Evolutionary conservation across 92 coral and sea anemone species (phyloP).

Genomic region (Porites rus): DNA sequence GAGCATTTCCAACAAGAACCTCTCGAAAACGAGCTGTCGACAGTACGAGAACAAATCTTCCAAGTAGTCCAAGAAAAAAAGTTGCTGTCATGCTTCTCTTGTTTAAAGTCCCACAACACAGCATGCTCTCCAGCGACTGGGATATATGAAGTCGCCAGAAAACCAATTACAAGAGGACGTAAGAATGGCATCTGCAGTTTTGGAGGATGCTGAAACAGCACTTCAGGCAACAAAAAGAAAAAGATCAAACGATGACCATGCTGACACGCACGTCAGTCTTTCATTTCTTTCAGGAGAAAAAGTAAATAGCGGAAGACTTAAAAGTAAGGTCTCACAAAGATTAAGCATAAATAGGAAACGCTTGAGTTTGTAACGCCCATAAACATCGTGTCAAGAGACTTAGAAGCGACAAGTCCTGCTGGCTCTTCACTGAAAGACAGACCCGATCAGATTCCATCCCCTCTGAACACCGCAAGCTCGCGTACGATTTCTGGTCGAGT

Average conservation of each 20-base stretch:
- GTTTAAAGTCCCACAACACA: conserved; percentile 23
- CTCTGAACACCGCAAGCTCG: conserved; percentile 44
- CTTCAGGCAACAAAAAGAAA: conserved; percentile 17
- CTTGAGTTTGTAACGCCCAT: conserved; percentile 17
- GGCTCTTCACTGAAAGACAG: conserved; percentile 46
- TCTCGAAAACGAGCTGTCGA: neutral
- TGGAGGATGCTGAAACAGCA: neutral
- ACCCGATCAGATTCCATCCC: conserved; percentile 45
- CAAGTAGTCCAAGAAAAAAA: neutral
- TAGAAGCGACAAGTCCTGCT: conserved; percentile 24
- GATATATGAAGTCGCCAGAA: conserved; percentile 28
- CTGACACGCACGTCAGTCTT: conserved; percentile 20
- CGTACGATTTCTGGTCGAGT: conserved; percentile 46
- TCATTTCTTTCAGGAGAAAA: conserved; percentile 31
- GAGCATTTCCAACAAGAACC: neutral
- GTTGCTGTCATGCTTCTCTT: neutral
- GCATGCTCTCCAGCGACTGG: conserved; percentile 23
- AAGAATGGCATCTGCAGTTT: neutral
- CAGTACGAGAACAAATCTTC: neutral
- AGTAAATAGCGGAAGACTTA: conserved; percentile 14
- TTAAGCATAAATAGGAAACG: conserved; percentile 45
- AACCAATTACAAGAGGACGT: conserved; percentile 30
- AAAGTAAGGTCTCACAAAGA: conserved; percentile 45
- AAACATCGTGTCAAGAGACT: conserved; percentile 12
- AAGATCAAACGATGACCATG: conserved; percentile 28